Evolutionary conservation across 1,140 invertebrate genomes (phyloP), one percentile per base, ranked within the genome.

Genomic region (Phymastichus coffea): DNA sequence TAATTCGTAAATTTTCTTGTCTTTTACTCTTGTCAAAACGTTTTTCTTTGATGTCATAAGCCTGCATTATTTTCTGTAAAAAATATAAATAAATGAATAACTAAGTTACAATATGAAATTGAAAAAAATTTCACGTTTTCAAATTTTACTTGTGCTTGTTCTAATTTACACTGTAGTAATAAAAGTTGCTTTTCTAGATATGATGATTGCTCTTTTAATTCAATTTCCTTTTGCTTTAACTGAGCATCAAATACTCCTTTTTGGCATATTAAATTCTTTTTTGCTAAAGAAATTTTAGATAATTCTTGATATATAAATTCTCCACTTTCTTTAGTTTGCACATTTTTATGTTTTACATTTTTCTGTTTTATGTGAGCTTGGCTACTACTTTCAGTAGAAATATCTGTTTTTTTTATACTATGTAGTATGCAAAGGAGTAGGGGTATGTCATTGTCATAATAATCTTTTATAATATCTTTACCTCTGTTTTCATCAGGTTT

Each of bases 381-480:
- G 6, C 48, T 52, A 38, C 22, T 40, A 48, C 20, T 48, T 28
- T 6, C 4, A 28, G 15, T 40, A 6, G 1, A 12, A 19, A 17
- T 47, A 37, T 51, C 44, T 22, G 12, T 25, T 30, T 60, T 54
- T 49, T 63, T 70, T 26, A 70, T 61, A 33, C 63, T 75, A n/a
- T 71, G 67, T 14, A 80, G 59, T 58, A 80, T 72, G 25, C 75
- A 75, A 17, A 79, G 54, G 4, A 80, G 49, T 7, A 80, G 53
- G 1, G 75, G 71, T 14, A 65, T 56, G 41, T 78, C 68, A 41
- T 55, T 70, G 10, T 67, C 66, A 1, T 46, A 33, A 26, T 80
- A 79, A 19, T 74, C 64, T 0, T 66, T 68, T 55, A 77, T 62
- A 55, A 80, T 77, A 20, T 58, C 65, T 51, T 67, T 66, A 6